phyloP scores from a whole-genome alignment of 2,888 invertebrate genomes.

The Monopis laevigella region DNA sequence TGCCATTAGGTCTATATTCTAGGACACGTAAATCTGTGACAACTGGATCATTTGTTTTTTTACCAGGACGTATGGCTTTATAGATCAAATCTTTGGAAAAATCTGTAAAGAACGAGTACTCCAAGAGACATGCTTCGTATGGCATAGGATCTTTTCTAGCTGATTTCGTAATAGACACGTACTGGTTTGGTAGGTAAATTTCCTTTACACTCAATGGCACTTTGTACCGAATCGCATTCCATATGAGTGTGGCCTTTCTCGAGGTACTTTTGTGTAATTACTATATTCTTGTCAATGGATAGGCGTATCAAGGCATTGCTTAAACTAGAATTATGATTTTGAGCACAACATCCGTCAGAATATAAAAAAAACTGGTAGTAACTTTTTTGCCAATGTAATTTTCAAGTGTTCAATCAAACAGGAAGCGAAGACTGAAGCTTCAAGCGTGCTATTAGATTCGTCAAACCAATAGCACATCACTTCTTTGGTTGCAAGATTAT shows the following conservation, averaged over 20 bases:
- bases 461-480: conserved; percentile 21
- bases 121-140: neutral
- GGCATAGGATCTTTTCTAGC: neutral
- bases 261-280: conserved; percentile 18
- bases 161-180: conserved; percentile 17
- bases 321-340: conserved; percentile 21
- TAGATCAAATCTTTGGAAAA: neutral
- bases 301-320: conserved; percentile 21
- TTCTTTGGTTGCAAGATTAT: neutral
- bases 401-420: conserved; percentile 19
- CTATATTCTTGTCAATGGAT: conserved; percentile 20
- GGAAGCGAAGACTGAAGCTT: conserved; percentile 20
- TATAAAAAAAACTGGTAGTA: conserved; percentile 21
- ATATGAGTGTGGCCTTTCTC: conserved; percentile 19
- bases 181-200: conserved; percentile 22
- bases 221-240: conserved; percentile 19
- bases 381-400: conserved; percentile 18
- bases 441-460: conserved; percentile 19
- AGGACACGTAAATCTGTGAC: conserved; percentile 2
- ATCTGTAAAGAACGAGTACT: neutral
- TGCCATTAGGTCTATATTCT: neutral
- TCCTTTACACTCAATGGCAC: conserved; percentile 24
- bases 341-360: conserved; percentile 22
- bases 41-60: neutral
- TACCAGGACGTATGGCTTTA: neutral